Evolutionary conservation across 1,140 invertebrate species (phyloP).

Genomic region (Amphibalanus amphitrite): DNA sequence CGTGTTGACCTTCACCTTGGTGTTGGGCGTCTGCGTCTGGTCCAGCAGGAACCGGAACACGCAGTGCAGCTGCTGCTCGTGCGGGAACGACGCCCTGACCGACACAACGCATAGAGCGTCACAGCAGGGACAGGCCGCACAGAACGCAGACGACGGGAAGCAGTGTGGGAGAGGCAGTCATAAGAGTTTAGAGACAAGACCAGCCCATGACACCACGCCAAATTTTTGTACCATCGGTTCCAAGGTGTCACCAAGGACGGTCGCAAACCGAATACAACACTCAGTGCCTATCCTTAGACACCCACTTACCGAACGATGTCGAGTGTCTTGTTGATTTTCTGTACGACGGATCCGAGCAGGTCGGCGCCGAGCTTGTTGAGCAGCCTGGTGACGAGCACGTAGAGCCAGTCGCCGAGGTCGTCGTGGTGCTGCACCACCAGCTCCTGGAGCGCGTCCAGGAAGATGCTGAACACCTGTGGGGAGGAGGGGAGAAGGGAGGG

Average conservation of each 20-base stretch:
- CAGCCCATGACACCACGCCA: too few relatives aligned
- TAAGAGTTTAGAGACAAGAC: too few relatives aligned
- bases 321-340: conserved; percentile 70
- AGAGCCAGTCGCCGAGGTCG: conserved; percentile 79
- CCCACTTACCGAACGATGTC: conserved; percentile 54
- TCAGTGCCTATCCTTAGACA: too few relatives aligned
- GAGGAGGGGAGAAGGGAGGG: too few relatives aligned
- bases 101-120: not conserved
- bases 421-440: conserved; percentile 65
- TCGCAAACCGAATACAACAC: too few relatives aligned
- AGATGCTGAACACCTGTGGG: conserved; percentile 66
- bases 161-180: not conserved
- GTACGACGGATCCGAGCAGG: conserved; percentile 70
- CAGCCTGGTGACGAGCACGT: conserved; percentile 55
- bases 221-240: too few relatives aligned
- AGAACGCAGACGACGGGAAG: not conserved
- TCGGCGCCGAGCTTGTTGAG: conserved; percentile 79
- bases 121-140: not conserved
- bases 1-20: conserved; percentile 59
- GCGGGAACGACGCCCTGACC: conserved; percentile 37
- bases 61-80: conserved; percentile 40
- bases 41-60: conserved; percentile 64
- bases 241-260: too few relatives aligned
- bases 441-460: conserved; percentile 79
- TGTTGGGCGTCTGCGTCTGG: conserved; percentile 72